Evolutionary conservation across 2,888 invertebrate species (phyloP).

Genomic region (Mamestra brassicae): DNA sequence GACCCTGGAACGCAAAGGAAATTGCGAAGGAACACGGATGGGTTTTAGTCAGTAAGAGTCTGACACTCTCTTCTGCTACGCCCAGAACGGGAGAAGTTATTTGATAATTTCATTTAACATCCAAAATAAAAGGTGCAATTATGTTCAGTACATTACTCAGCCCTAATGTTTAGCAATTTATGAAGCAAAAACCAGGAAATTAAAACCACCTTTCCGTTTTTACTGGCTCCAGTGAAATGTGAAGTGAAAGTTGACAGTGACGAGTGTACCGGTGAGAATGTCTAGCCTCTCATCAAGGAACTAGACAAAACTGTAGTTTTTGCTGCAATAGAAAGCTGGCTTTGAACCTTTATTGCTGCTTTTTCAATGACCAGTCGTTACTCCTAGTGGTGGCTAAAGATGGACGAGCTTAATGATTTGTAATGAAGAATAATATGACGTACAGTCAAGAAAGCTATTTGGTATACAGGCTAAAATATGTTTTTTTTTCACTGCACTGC

Average conservation of each 20-base stretch:
- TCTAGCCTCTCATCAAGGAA: conserved; percentile 51
- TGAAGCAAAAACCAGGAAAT: conserved; percentile 4
- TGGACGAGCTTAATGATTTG: not conserved
- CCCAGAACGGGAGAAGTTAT: too few species aligned
- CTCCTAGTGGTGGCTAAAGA: not conserved
- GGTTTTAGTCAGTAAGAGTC: too few species aligned
- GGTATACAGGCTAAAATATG: too few species aligned
- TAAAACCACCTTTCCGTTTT: conserved; percentile 28
- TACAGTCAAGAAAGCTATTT: too few species aligned
- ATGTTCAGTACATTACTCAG: not conserved
- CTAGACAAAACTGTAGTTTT: conserved; percentile 39
- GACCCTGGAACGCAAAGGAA: too few species aligned
- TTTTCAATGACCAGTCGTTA: not conserved
- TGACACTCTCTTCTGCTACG: too few species aligned
- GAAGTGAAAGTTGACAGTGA: conserved; percentile 68
- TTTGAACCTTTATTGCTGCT: conserved; percentile 5
- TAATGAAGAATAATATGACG: not conserved
- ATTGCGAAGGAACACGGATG: too few species aligned
- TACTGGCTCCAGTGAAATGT: conserved; percentile 37
- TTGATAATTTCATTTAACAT: too few species aligned
- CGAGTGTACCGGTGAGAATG: conserved; percentile 68
- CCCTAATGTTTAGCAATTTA: not conserved
- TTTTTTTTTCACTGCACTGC: too few species aligned
- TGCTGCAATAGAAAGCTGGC: conserved; percentile 31
- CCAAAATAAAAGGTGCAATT: too few species aligned